Evolutionary conservation across 2,113 vertebrate species (phyloP).

Genomic region (Spizaetus ornatus): DNA sequence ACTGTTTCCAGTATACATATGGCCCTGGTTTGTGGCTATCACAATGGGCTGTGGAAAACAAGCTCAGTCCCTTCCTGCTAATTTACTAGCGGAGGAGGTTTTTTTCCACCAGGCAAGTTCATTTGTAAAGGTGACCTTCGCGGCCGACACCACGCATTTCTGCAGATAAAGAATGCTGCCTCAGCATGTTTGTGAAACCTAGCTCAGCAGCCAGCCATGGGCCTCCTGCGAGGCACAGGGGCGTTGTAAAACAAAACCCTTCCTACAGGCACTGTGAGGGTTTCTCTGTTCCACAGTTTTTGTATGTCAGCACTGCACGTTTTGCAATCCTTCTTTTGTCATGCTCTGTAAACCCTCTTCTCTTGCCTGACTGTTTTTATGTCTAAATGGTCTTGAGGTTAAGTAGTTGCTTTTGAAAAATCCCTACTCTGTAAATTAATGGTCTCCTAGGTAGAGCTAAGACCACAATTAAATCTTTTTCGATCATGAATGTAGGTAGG

Average conservation of each 20-base stretch:
- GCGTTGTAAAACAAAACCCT: not conserved
- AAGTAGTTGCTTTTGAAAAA: conserved; percentile 32
- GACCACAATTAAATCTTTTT: not conserved
- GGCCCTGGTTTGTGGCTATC: not conserved
- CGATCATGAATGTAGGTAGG: not conserved
- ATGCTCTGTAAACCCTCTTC: not conserved
- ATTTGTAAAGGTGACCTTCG: conserved; percentile 20
- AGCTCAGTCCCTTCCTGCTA: not conserved
- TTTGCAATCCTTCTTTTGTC: conserved; percentile 21
- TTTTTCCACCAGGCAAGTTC: not conserved
- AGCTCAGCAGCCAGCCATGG: fast-evolving
- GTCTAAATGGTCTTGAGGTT: not conserved
- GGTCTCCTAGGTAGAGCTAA: not conserved
- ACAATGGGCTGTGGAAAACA: not conserved
- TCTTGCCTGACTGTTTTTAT: conserved; percentile 17
- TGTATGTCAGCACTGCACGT: not conserved
- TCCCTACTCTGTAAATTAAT: not conserved
- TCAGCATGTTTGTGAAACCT: not conserved
- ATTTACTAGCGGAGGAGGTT: not conserved
- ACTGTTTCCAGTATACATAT: not conserved
- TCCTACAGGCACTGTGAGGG: not conserved
- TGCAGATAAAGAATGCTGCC: not conserved
- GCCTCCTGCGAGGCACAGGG: not conserved
- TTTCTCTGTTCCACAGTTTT: not conserved
- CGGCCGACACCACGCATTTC: fast-evolving